Percentiles rank a stretch among this genome's conserved stretches.
Conservation (phyloP, 2,888 invertebrate species). For the Amaurobius ferox region DNA sequence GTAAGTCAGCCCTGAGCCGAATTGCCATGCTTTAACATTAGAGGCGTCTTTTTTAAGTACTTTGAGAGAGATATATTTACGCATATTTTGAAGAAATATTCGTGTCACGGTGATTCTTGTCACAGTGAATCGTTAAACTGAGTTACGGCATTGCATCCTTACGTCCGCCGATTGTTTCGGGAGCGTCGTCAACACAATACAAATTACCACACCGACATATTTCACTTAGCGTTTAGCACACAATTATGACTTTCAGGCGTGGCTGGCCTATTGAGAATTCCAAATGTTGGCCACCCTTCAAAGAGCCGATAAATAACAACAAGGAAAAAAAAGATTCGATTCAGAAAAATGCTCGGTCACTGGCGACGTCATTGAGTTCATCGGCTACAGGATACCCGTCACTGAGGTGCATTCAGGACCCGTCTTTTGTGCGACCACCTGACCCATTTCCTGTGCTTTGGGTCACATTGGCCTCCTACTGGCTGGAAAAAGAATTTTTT, state of each 20-base stretch:
- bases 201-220: background rate
- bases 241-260: constrained; percentile 15
- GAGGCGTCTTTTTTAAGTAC: no score
- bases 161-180: background rate
- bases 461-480: constrained; percentile 25
- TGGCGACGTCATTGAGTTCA: constrained; percentile 15
- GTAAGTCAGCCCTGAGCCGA: no score
- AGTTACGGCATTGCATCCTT: background rate
- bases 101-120: no score
- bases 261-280: background rate
- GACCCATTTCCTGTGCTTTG: constrained; percentile 56
- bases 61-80: no score
- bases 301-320: background rate
- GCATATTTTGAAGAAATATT: no score
- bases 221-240: constrained; percentile 28
- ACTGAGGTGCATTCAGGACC: constrained; percentile 6
- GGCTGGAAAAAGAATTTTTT: background rate
- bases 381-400: constrained; percentile 38
- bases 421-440: constrained; percentile 40
- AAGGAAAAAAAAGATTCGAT: background rate
- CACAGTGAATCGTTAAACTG: no score
- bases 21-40: no score
- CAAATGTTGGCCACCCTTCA: constrained; percentile 41
- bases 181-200: background rate
- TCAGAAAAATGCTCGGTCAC: constrained; percentile 16